phyloP scores from a whole-genome alignment of 2,888 invertebrate genomes.

The Nomada flava region DNA sequence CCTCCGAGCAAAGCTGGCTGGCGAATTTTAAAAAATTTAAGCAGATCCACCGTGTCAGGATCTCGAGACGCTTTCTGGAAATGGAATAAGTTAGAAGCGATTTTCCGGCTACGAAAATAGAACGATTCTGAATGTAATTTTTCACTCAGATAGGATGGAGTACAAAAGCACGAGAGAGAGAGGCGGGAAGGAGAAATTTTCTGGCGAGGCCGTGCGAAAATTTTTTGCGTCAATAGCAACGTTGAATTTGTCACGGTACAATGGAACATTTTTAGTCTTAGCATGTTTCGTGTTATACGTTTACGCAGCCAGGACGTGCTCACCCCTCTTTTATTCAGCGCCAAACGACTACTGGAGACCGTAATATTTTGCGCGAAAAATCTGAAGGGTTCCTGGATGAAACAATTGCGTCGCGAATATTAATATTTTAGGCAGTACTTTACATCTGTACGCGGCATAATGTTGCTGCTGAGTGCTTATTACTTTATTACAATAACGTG shows the following conservation, averaged over 20 bases:
- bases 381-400: no score
- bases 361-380: neutral
- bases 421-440: no score
- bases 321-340: neutral
- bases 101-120: slow-evolving; percentile 19
- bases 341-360: neutral
- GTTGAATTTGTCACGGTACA: neutral
- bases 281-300: neutral
- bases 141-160: neutral
- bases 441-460: no score
- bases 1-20: neutral
- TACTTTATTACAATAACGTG: no score
- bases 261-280: slow-evolving; percentile 14
- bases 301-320: neutral
- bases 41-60: slow-evolving; percentile 20
- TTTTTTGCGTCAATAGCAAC: slow-evolving; percentile 15
- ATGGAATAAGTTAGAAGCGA: slow-evolving; percentile 42
- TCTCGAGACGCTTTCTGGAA: neutral
- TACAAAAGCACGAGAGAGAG: neutral
- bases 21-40: slow-evolving; percentile 31
- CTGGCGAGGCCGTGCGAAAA: neutral
- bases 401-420: no score
- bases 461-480: no score
- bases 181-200: neutral
- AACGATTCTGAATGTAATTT: slow-evolving; percentile 23